Conservation (phyloP, 1,140 invertebrate species). For the Ectropis grisescens region DNA sequence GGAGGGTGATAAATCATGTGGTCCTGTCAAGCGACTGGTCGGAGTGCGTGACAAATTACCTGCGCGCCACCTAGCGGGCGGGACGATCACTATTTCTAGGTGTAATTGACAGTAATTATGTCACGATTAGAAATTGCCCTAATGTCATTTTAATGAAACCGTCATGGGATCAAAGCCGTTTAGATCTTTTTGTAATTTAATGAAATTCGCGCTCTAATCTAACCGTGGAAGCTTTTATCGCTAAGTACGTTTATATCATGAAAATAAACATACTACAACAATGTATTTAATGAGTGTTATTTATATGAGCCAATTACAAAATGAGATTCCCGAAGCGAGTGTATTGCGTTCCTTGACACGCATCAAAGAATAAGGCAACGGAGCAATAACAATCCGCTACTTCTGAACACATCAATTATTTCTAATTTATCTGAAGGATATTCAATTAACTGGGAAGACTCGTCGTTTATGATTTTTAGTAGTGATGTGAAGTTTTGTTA, state of each 20-base stretch:
- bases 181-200: too few species aligned
- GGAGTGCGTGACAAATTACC: conserved; percentile 58
- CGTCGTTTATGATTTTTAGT: conserved; percentile 23
- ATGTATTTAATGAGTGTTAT: too few species aligned
- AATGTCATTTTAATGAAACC: too few species aligned
- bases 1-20: conserved; percentile 54
- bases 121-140: too few species aligned
- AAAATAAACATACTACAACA: too few species aligned
- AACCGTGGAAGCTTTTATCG: too few species aligned
- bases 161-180: too few species aligned
- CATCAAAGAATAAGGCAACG: conserved; percentile 22
- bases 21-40: conserved; percentile 43
- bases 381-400: conserved; percentile 25
- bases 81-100: conserved; percentile 12
- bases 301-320: too few species aligned
- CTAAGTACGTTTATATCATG: too few species aligned
- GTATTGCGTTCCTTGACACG: conserved; percentile 12
- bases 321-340: conserved; percentile 3
- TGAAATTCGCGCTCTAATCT: too few species aligned
- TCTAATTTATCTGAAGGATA: conserved; percentile 28
- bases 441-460: conserved; percentile 39
- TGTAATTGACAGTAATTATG: conserved; percentile 3
- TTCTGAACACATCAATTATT: conserved; percentile 22
- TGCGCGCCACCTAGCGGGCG: conserved; percentile 29
- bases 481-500: too few species aligned